Evolutionary conservation across 2,888 invertebrate species (phyloP), one percentile per base, ranked within the genome.

Genomic region (Euzophera pinguis): DNA sequence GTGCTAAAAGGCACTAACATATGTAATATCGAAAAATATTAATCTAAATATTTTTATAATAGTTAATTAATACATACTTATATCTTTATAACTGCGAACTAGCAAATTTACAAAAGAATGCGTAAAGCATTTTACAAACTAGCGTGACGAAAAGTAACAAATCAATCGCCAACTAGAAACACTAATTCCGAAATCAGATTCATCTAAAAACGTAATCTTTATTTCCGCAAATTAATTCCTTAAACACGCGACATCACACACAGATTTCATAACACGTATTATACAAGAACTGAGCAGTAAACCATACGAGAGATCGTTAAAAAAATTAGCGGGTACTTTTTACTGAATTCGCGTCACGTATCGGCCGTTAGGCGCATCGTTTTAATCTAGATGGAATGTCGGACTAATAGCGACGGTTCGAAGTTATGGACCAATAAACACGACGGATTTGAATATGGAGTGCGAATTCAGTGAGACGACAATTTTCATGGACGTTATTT

Each of bases 361-460:
- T 72, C 60, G 60, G 68, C 70, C 62, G 75, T 75, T 72, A 70
- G 54, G 69, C 29, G 14, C 49, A 32, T 27, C 29, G 67, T 71
- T 86, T 85, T 87, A 87, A 88, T 87, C 78, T 85, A 64, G 56
- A 53, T 64, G 82, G 82, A 83, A 86, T 84, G 83, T 71, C 61
- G 73, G 77, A 76, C 72, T 81, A 79, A 78, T 73, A 76, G 70
- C 74, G 68, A 69, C 69, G 66, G 71, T 73, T 70, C 75, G 76
- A 77, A 84, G 75, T 86, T 82, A 88, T 86, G 74, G 74, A 69
- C 75, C 77, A 81, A 86, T 87, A 87, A 87, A 82, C 74, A 73
- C 65, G 71, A 59, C 61, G 74, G 73, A 80, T 82, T 81, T 83
- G 78, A 84, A 84, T 86, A 75, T 62, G 61, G 63, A 63, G 71